A percentile compares a stretch with the other conserved stretches of the same genome.
Conservation (phyloP, 2,113 vertebrate species). For the Pogona vitticeps region DNA sequence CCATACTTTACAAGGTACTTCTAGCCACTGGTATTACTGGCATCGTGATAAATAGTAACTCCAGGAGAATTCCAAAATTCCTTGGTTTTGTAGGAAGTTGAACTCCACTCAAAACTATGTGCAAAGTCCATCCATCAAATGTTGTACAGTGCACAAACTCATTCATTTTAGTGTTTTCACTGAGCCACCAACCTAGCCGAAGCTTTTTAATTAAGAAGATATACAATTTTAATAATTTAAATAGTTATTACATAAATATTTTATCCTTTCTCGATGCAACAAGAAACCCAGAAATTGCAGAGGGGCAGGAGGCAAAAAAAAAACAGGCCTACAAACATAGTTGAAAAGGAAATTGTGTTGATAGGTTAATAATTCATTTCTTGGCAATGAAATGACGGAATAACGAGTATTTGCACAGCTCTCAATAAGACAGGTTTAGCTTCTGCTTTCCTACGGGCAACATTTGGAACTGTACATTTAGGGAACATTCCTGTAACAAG, state of each 20-base stretch:
- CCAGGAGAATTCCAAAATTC: background rate
- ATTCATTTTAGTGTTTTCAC: background rate
- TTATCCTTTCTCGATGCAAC: constrained; percentile 25
- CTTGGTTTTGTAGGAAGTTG: background rate
- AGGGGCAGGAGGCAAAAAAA: background rate
- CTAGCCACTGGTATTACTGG: background rate
- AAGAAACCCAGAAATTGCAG: background rate
- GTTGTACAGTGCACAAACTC: too few relatives aligned
- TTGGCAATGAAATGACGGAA: too few relatives aligned
- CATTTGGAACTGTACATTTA: constrained; percentile 51
- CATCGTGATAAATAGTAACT: background rate
- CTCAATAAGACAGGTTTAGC: constrained; percentile 43
- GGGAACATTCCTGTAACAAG: constrained; percentile 48
- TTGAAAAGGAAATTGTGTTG: constrained; percentile 12
- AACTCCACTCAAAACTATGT: background rate
- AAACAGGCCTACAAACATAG: background rate
- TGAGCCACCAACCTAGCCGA: background rate
- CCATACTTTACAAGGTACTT: background rate
- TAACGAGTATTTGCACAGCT: constrained; percentile 28
- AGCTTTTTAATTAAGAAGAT: constrained; percentile 15
- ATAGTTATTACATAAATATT: constrained; percentile 16
- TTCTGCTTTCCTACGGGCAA: constrained; percentile 49
- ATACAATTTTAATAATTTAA: constrained; percentile 34
- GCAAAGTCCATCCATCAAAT: background rate
- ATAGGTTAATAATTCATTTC: constrained; percentile 10